Evolutionary conservation across 1,140 invertebrate species (phyloP).

Genomic region (Bombus confusus): DNA sequence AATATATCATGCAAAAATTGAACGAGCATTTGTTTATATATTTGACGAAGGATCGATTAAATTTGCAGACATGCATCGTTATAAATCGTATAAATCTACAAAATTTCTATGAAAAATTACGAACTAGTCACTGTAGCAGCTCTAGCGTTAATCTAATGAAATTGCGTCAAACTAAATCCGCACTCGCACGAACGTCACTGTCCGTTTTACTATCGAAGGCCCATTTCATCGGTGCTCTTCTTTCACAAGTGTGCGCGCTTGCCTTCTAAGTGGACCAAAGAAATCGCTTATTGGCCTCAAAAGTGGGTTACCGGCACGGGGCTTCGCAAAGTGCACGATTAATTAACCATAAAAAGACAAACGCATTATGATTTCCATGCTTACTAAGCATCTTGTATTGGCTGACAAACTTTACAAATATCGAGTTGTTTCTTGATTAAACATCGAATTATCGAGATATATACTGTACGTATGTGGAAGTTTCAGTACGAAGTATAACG

Average conservation of each 20-base stretch:
- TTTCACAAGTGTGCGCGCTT: slow-evolving; percentile 11
- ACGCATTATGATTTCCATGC: slow-evolving; percentile 11
- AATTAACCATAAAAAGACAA: slow-evolving; percentile 50
- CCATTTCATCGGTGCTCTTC: slow-evolving; percentile 28
- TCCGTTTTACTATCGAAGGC: not conserved
- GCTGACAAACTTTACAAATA: not conserved
- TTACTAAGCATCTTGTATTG: not conserved
- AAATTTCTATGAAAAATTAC: not conserved
- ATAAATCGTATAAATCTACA: too few species aligned
- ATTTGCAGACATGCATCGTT: too few species aligned
- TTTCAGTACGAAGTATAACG: not conserved
- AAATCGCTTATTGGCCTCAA: slow-evolving; percentile 54
- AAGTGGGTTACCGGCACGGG: slow-evolving; percentile 57
- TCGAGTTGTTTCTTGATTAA: not conserved
- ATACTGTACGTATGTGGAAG: not conserved
- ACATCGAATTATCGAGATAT: not conserved
- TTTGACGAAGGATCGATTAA: too few species aligned
- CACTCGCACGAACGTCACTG: not conserved
- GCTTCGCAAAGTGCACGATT: slow-evolving; percentile 48
- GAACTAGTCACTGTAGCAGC: too few species aligned
- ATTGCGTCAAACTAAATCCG: not conserved
- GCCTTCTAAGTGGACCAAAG: slow-evolving; percentile 58
- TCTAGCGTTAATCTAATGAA: not conserved
- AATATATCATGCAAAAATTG: too few species aligned
- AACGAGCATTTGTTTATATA: too few species aligned